Base-by-base conservation (phyloP, 2,888 invertebrate genomes). In the Oegoconia quadripuncta region DNA sequence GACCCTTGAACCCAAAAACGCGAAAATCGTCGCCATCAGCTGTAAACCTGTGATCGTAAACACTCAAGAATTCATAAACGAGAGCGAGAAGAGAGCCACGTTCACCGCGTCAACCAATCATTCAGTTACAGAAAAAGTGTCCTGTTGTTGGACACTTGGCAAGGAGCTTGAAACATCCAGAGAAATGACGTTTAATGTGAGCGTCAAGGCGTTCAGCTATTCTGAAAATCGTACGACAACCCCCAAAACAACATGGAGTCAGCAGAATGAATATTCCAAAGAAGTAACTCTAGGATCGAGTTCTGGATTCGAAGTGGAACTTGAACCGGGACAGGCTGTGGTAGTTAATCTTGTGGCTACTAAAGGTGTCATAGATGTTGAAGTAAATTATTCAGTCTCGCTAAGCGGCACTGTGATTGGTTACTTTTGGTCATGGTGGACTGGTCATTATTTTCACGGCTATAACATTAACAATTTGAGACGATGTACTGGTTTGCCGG, bases 91-190 rank as follows among this genome's bases (percentile, higher is more conserved):
- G 22, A 34, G 47, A 0, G 51, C 52, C 0, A 52, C 36, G 2
- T 59, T 53, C 33, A 53, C 55, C 15, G 53, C 56, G 0, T 53
- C 49, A 1, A 50, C 68, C 5, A 30, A 46, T 0, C 57, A 68
- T 8, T 12, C 37, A 0, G 46, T 66, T 0, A 38, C 55, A 2
- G 58, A 69, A 22, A 53, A 56, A 0, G 46, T 65, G 0, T 38
- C 50, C 0, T 52, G 55, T 0, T 44, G 43, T 8, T 71, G 67
- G 66, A n/a, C n/a, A n/a, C n/a, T n/a, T n/a, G n/a, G n/a, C n/a
- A n/a, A n/a, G n/a, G n/a, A n/a, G n/a, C n/a, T n/a, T n/a, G n/a
- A n/a, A n/a, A n/a, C n/a, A n/a, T n/a, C n/a, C n/a, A n/a, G n/a
- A n/a, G n/a, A n/a, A n/a, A n/a, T n/a, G n/a, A n/a, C n/a, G n/a